Evolutionary conservation across 2,888 invertebrate genomes (phyloP), one percentile per base, ranked within the genome.

Genomic region (Lissonota sp.): DNA sequence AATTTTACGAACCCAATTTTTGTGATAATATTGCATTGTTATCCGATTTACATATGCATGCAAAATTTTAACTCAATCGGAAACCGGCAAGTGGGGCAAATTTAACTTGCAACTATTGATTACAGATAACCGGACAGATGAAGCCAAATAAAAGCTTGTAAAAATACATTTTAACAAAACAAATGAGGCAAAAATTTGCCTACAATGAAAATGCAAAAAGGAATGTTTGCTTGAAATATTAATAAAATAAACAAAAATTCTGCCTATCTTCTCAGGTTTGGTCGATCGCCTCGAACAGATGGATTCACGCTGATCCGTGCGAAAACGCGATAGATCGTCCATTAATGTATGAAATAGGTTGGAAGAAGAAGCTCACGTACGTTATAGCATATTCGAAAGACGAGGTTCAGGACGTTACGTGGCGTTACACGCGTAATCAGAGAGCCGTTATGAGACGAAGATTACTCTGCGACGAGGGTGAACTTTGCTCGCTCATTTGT

Each of bases 261-360:
- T 39, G 4, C 8, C n/a, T 26, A 10, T 53, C 62, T 58, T 81
- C 88, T 39, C 86, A 99, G 95, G 95, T 98, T 0, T 99, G 95
- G 93, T 97, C 97, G 6, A 93, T 94, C 79, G 94, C 95, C 0
- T 94, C 96, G 75, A 94, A 95, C 85, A 94, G 96, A 60, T 99
- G 99, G 99, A 90, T 99, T 5, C 99, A 99, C 93, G 96, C 96
- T 86, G 99, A 99, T 93, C 97, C 99, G 0, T 99, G 99, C 90
- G 99, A 99, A 92, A 97, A 96, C 89, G 94, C 94, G 3, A 94
- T 97, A 76, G 98, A 99, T 93, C 95, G 95, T 1, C 99, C 99
- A 0, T 93, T 99, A 0, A 94, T 98, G 91, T 99, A 99, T 93
- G 97, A 98, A 91, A 94, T 94, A 87, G 98, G 98, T 0, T 98